phyloP scores from a whole-genome alignment of 2,797 vertebrate genomes.

The Sebastes steindachneri region DNA sequence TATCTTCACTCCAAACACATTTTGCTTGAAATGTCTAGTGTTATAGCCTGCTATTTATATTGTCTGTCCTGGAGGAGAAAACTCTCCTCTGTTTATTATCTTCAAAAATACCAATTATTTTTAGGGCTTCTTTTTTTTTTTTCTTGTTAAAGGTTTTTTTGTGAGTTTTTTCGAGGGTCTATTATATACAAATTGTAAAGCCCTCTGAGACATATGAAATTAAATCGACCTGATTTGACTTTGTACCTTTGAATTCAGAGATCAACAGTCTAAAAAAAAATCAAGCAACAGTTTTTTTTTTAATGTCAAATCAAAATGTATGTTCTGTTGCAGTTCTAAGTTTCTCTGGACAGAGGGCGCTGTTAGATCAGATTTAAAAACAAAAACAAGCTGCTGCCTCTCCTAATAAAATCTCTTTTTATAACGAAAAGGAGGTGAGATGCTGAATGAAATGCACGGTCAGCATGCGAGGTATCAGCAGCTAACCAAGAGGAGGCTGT shows the following conservation, averaged over 20 bases:
- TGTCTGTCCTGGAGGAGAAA: neutral
- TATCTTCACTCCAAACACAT: neutral
- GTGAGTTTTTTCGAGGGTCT: neutral
- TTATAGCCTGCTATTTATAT: neutral
- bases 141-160: neutral
- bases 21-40: neutral
- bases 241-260: neutral
- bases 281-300: neutral
- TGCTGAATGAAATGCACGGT: slow-evolving; percentile 12
- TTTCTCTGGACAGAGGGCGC: slow-evolving; percentile 57
- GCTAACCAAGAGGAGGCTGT: neutral
- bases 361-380: slow-evolving; percentile 49
- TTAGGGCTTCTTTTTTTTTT: neutral
- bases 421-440: neutral
- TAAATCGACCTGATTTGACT: neutral
- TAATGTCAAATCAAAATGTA: neutral
- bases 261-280: neutral
- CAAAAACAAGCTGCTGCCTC: neutral
- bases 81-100: neutral
- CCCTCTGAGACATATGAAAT: no score
- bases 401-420: neutral
- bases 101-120: no score
- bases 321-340: slow-evolving; percentile 32
- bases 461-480: slow-evolving; percentile 15
- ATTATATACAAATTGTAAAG: neutral